Evolutionary conservation across 2,797 vertebrate species (phyloP).

Genomic region (Mormyrus hasselquistii): DNA sequence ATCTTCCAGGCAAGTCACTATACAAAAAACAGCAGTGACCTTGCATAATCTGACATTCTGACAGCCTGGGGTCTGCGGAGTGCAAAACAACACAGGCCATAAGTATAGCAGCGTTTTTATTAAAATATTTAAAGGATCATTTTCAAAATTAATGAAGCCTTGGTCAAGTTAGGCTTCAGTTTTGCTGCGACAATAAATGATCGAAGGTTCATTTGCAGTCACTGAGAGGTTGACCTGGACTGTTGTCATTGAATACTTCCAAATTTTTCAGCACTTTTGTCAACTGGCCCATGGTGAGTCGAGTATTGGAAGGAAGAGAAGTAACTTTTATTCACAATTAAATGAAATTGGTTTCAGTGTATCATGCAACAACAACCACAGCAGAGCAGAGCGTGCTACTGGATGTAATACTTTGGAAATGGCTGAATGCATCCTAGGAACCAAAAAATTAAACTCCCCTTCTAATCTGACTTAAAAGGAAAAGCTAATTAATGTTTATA

Average conservation of each 20-base stretch:
- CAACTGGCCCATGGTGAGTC: background rate
- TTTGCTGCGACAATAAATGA: background rate
- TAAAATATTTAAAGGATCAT: constrained; percentile 28
- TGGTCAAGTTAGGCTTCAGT: constrained; percentile 35
- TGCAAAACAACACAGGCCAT: background rate
- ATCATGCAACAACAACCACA: constrained; percentile 38
- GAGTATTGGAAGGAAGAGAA: constrained; percentile 20
- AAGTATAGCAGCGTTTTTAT: constrained; percentile 20
- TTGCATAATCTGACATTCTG: constrained; percentile 5
- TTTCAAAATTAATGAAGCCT: constrained; percentile 38
- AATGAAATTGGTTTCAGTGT: constrained; percentile 46
- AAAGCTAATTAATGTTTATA: constrained; percentile 13
- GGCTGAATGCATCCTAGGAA: constrained; percentile 21
- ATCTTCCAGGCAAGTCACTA: background rate
- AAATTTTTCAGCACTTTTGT: background rate
- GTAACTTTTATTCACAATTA: constrained; percentile 48
- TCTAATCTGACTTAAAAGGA: constrained; percentile 9
- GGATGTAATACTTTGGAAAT: constrained; percentile 23
- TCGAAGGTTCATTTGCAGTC: background rate
- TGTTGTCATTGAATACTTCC: background rate
- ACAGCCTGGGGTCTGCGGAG: constrained; percentile 16
- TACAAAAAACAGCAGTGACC: background rate
- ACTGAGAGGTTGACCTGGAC: background rate
- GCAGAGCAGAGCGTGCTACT: constrained; percentile 35
- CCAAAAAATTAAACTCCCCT: constrained; percentile 23